Conservation (phyloP, 1,140 invertebrate species). For the Drosophila kanapiae region DNA sequence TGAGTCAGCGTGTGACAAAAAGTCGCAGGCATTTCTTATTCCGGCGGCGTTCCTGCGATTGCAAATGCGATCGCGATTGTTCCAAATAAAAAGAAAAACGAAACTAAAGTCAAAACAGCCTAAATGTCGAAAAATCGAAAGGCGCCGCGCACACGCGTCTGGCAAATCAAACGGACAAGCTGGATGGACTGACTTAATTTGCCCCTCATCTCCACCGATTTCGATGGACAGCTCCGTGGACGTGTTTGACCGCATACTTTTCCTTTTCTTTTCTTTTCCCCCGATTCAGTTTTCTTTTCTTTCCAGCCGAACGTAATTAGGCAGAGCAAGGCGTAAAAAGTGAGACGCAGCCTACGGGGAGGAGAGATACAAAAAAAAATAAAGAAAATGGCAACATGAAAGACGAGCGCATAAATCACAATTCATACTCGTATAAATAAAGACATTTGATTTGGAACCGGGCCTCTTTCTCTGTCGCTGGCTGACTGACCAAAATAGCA, state of each 20-base stretch:
- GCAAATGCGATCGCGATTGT: slow-evolving; percentile 63
- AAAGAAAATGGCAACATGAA: slow-evolving; percentile 69
- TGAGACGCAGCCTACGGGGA: slow-evolving; percentile 47
- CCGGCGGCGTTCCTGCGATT: slow-evolving; percentile 64
- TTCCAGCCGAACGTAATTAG: slow-evolving; percentile 66
- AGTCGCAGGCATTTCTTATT: slow-evolving; percentile 66
- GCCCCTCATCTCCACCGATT: slow-evolving; percentile 18
- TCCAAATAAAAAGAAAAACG: slow-evolving; percentile 30
- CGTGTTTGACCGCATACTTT: slow-evolving; percentile 31
- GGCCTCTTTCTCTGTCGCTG: slow-evolving; percentile 20
- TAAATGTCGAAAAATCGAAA: slow-evolving; percentile 63
- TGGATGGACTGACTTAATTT: slow-evolving; percentile 49
- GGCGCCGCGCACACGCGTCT: slow-evolving; percentile 73
- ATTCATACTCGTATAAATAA: slow-evolving; percentile 69
- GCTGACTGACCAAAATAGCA: slow-evolving; percentile 57
- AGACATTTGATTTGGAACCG: slow-evolving; percentile 73
- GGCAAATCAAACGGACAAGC: slow-evolving; percentile 76
- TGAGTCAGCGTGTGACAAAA: slow-evolving; percentile 50
- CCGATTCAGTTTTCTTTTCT: slow-evolving; percentile 23
- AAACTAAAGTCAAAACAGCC: slow-evolving; percentile 27
- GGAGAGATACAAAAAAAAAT: slow-evolving; percentile 7
- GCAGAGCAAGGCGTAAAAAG: slow-evolving; percentile 59
- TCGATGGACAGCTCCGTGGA: slow-evolving; percentile 9
- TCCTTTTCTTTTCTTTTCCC: slow-evolving; percentile 15
- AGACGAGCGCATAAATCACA: slow-evolving; percentile 75